These are phyloP conservation scores for Stegana nigrithorax DNA, from an alignment of 2,888 invertebrate genomes.

Conservation along the genomic window DNA sequence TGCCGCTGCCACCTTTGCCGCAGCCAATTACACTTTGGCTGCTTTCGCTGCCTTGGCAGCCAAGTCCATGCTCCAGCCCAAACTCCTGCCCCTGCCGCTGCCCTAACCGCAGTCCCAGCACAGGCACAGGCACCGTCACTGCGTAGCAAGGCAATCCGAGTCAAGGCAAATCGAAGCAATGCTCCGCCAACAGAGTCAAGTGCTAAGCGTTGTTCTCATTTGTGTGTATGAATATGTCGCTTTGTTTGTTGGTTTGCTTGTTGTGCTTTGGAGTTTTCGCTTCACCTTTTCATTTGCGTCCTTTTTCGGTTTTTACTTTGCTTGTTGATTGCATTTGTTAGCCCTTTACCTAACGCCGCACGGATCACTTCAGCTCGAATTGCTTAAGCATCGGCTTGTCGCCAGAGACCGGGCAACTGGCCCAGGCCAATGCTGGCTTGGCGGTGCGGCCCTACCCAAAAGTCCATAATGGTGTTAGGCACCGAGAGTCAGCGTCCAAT, in stretches of 20 bases:
- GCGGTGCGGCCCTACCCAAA: background rate
- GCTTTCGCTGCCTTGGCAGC: no score
- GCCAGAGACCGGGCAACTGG: background rate
- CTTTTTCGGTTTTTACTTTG: background rate
- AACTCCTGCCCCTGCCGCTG: no score
- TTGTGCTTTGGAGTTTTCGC: background rate
- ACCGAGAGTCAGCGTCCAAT: slow-evolving; percentile 3
- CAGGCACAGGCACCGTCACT: no score
- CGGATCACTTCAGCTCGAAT: background rate
- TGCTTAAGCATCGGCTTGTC: background rate
- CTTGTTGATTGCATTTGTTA: slow-evolving; percentile 11
- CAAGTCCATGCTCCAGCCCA: no score
- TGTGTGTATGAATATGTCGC: no score
- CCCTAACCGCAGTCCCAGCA: no score
- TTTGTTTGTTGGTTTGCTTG: background rate
- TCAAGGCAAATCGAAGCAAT: no score
- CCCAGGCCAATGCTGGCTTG: no score
- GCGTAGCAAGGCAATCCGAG: no score
- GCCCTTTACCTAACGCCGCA: slow-evolving; percentile 2
- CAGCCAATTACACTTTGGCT: background rate
- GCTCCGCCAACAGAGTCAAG: no score
- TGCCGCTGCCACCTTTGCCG: background rate
- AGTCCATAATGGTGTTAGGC: slow-evolving; percentile 2
- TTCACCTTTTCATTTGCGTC: background rate
- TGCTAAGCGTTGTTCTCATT: no score